These are phyloP conservation scores for Hirtodrosophila cameraria DNA, from an alignment of 2,888 invertebrate genomes.

Conservation along the genomic window DNA sequence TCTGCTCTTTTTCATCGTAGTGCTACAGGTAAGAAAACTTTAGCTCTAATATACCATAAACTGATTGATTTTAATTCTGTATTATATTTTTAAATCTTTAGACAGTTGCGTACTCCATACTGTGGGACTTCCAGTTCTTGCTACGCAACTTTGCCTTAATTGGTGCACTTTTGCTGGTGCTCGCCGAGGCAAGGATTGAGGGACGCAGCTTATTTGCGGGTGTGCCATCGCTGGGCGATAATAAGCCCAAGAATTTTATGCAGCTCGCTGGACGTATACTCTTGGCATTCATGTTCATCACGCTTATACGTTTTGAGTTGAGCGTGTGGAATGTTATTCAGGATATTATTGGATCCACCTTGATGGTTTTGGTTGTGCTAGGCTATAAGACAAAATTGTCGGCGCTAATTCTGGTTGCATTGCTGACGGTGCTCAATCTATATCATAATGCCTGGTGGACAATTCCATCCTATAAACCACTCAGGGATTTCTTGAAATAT, in stretches of 20 bases:
- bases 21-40: conserved; percentile 93
- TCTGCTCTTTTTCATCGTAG: conserved; percentile 96
- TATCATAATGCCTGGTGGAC: conserved; percentile 99
- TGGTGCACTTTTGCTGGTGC: conserved; percentile 96
- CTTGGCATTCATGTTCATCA: conserved; percentile 99
- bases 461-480: conserved; percentile 96
- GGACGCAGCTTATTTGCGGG: conserved; percentile 98
- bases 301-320: conserved; percentile 96
- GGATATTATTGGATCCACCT: conserved; percentile 95
- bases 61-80: neutral
- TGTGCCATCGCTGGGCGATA: conserved; percentile 95
- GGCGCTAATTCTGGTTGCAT: conserved; percentile 95
- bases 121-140: conserved; percentile 99
- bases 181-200: conserved; percentile 98
- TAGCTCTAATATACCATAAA: neutral
- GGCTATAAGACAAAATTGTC: conserved; percentile 99
- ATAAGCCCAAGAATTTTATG: conserved; percentile 97
- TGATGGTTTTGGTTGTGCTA: conserved; percentile 98
- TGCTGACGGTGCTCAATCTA: conserved; percentile 95
- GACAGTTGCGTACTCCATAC: conserved; percentile 97
- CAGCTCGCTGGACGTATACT: conserved; percentile 97
- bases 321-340: conserved; percentile 95
- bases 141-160: conserved; percentile 98
- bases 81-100: conserved; percentile 84
- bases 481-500: conserved; percentile 99